Conservation (phyloP, 1,140 invertebrate genomes). For the Homarus americanus region DNA sequence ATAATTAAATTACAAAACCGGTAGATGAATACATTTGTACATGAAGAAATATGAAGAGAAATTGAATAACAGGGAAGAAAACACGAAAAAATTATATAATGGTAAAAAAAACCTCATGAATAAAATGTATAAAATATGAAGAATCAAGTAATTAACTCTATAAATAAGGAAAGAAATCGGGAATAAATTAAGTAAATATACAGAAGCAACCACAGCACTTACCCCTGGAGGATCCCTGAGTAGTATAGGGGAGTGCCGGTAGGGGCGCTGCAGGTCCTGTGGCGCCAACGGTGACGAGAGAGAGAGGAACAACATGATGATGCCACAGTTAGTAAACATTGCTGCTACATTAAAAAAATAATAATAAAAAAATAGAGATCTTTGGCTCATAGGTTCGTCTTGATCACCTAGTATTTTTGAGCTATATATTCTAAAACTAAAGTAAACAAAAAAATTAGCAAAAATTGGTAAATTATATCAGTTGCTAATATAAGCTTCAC, state of each 20-base stretch:
- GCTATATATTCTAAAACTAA: neutral
- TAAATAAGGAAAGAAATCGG: too few relatives aligned
- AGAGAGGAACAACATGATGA: neutral
- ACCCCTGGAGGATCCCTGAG: constrained; percentile 33
- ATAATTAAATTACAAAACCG: too few relatives aligned
- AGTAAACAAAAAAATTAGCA: neutral
- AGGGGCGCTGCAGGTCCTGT: constrained; percentile 53
- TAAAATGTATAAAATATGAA: too few relatives aligned
- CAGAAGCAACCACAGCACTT: constrained; percentile 12
- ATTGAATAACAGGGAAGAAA: too few relatives aligned
- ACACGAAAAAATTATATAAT: too few relatives aligned
- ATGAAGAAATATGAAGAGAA: too few relatives aligned
- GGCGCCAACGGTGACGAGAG: too few relatives aligned
- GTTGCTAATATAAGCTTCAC: neutral
- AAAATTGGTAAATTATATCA: neutral
- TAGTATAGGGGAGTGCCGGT: constrained; percentile 49
- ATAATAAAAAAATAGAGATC: too few relatives aligned
- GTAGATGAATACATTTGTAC: too few relatives aligned
- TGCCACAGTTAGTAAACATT: constrained; percentile 8
- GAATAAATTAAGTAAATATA: too few relatives aligned
- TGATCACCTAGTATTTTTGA: neutral
- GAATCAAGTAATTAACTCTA: too few relatives aligned
- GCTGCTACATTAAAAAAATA: neutral
- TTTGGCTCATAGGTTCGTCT: neutral
- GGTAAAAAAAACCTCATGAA: too few relatives aligned